Evolutionary conservation across 2,113 vertebrate species (phyloP), one percentile per base, ranked within the genome.

Genomic region (Zosterops lateralis): DNA sequence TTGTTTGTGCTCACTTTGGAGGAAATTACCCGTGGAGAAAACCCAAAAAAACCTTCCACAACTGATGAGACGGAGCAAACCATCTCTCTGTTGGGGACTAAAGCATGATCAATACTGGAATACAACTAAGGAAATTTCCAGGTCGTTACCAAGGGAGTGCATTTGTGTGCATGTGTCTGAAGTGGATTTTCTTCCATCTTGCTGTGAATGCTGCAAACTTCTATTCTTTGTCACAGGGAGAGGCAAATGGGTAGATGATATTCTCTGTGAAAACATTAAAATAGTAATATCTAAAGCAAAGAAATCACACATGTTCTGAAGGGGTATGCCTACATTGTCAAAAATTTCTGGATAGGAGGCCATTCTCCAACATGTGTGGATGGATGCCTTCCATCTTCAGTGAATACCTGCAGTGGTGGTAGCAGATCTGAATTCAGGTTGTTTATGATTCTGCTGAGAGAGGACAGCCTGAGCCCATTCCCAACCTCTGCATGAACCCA

Each of bases 91-190:
- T 10, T 44, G 85, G 76, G 51, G 60, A 87, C 78, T 87, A 31
- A 75, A 79, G 28, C n/a, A 64, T 1, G 3, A 48, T 68, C 36
- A 18, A 10, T 45, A 5, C 34, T 60, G 56, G 40, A 16, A 29
- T 4, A 57, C 10, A 68, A 12, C 36, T 57, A 29, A 72, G 42
- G 60, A 82, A 60, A 51, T 84, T 92, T 79, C 71, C 71, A 72
- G 32, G 29, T 8, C 45, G 42, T 61, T 87, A 25, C 36, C 12
- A 31, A 44, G 26, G 1, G 2, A 31, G 24, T 61, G 18, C 31
- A 12, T 25, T 21, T 32, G 29, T 0, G 0, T 54, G 26, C n/a
- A 40, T 1, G 0, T 5, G 3, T 44, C 50, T 70, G 17, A 21
- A 56, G 18, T 40, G 38, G 61, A 40, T 29, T 92, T 93, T 61